Conservation (phyloP, 2,888 invertebrate species). For the Scaptodrosophila latifasciaeformis region DNA sequence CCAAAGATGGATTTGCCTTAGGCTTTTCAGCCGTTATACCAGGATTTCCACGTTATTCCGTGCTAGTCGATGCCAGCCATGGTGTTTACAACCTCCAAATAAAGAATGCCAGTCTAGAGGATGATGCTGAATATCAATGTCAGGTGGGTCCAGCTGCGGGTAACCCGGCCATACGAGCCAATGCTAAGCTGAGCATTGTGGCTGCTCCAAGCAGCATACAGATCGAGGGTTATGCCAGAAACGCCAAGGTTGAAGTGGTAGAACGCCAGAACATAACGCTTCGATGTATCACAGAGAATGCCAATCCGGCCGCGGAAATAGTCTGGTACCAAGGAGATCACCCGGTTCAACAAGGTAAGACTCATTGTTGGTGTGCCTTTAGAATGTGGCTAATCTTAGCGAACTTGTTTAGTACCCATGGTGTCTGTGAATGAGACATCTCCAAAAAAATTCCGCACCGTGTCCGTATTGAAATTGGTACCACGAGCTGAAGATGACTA, state of each 20-base stretch:
- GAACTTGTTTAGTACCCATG: slow-evolving; percentile 47
- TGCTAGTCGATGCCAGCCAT: slow-evolving; percentile 87
- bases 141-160: slow-evolving; percentile 92
- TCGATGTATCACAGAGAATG: slow-evolving; percentile 71
- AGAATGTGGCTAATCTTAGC: too few relatives aligned
- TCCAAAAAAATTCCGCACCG: slow-evolving; percentile 67
- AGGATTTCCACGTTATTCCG: slow-evolving; percentile 90
- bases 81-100: slow-evolving; percentile 94
- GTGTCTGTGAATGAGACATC: slow-evolving; percentile 64
- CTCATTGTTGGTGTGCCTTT: slow-evolving; percentile 8
- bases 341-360: slow-evolving; percentile 53
- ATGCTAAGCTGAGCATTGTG: slow-evolving; percentile 86
- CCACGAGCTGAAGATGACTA: slow-evolving; percentile 71
- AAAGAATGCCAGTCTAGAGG: slow-evolving; percentile 89
- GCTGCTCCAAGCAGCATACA: slow-evolving; percentile 71
- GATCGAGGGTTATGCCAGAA: slow-evolving; percentile 71
- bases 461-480: slow-evolving; percentile 59
- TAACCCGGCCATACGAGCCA: slow-evolving; percentile 89
- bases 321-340: slow-evolving; percentile 70
- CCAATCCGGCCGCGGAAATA: slow-evolving; percentile 72
- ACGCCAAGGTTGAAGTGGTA: slow-evolving; percentile 71
- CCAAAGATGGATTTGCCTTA: slow-evolving; percentile 93
- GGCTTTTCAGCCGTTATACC: slow-evolving; percentile 85
- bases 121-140: slow-evolving; percentile 97
- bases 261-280: slow-evolving; percentile 71